Conservation (phyloP, 2,113 vertebrate species). For the Leucosticte australis region DNA sequence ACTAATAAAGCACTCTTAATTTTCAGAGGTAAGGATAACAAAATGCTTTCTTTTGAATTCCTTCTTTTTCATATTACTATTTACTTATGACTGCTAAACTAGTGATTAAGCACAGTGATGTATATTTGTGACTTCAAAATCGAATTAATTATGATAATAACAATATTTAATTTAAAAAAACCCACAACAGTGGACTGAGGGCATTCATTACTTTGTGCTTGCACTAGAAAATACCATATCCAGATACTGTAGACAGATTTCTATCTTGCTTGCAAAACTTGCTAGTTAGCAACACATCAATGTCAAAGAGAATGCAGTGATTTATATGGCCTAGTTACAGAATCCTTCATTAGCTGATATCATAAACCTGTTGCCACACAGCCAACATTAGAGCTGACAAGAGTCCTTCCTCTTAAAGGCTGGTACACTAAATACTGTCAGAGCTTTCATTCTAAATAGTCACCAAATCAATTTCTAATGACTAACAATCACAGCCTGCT, state of each 20-base stretch:
- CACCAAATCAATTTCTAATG: not conserved
- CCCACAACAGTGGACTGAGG: not conserved
- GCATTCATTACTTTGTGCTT: not conserved
- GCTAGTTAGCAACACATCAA: not conserved
- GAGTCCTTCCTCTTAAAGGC: not conserved
- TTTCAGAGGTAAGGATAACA: not conserved
- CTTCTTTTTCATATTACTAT: not conserved
- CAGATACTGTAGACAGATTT: not conserved
- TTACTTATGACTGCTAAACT: not conserved
- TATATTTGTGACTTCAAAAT: not conserved
- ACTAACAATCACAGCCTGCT: not conserved
- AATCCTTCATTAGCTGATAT: not conserved
- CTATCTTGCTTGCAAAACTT: not conserved
- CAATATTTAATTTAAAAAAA: not conserved
- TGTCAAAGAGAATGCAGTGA: not conserved
- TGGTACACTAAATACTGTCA: not conserved
- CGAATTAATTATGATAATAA: not conserved
- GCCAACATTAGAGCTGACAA: not conserved
- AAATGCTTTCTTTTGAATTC: not conserved
- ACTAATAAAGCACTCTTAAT: not conserved
- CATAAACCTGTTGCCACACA: slow-evolving; percentile 14
- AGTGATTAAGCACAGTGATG: not conserved
- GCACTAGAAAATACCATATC: not conserved
- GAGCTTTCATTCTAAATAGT: not conserved
- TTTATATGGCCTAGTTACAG: not conserved